Conservation (phyloP, 2,797 vertebrate species). For the Sebastes trivittatus region DNA sequence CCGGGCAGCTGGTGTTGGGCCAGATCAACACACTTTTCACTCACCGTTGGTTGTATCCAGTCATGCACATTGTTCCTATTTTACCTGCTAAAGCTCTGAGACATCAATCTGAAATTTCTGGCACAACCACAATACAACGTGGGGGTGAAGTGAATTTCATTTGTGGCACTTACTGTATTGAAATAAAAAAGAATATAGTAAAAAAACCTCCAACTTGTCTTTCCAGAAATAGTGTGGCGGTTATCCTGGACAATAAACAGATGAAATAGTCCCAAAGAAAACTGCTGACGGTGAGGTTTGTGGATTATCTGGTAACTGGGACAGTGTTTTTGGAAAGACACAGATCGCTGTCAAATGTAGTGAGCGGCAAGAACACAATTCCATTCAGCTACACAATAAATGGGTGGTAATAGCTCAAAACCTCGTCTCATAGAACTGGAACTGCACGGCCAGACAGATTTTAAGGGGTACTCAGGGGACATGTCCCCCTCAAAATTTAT, state of each 20-base stretch:
- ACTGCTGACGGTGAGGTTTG: conserved; percentile 16
- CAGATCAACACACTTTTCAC: not conserved
- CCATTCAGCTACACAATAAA: not conserved
- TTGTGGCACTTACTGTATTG: not conserved
- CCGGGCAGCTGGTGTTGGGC: no score
- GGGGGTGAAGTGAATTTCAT: not conserved
- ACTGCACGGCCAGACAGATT: no score
- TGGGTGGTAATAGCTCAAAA: not conserved
- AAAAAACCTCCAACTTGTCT: not conserved
- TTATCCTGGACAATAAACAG: not conserved
- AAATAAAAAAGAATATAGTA: not conserved
- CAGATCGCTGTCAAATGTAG: conserved; percentile 9
- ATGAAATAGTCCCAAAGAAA: conserved; percentile 25
- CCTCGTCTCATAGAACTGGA: no score
- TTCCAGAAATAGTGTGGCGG: not conserved
- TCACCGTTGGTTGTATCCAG: not conserved
- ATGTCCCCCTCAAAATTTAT: no score
- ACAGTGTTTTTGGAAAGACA: conserved; percentile 13
- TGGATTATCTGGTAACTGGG: conserved; percentile 5
- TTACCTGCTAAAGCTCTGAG: not conserved
- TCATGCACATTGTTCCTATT: not conserved
- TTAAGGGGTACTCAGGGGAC: no score
- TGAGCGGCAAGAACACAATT: not conserved
- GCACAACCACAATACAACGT: not conserved
- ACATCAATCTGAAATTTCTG: not conserved